phyloP scores from a whole-genome alignment of 2,888 invertebrate species.

The Lycia hirtaria region DNA sequence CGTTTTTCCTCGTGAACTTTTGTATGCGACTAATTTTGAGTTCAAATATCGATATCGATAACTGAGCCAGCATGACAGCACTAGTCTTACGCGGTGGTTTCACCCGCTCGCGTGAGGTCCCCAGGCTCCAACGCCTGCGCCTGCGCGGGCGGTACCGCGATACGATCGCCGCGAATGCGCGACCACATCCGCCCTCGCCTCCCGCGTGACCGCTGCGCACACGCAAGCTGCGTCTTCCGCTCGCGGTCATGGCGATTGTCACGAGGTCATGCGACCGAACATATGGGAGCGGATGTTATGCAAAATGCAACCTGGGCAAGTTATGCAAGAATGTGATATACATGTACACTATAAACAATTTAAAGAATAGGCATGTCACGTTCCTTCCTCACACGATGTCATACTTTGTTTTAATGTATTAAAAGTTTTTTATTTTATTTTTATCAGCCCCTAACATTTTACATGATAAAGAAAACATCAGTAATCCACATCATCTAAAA shows the following conservation, averaged over 20 bases:
- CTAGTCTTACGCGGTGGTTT: slow-evolving; percentile 50
- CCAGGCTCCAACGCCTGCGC: slow-evolving; percentile 38
- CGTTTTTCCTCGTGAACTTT: too few relatives aligned
- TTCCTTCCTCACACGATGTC: too few relatives aligned
- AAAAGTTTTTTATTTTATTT: too few relatives aligned
- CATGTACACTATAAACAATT: too few relatives aligned
- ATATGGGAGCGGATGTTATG: slow-evolving; percentile 2
- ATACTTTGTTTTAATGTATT: too few relatives aligned
- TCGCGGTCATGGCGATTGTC: slow-evolving; percentile 46
- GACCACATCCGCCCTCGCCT: slow-evolving; percentile 72
- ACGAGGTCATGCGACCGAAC: slow-evolving; percentile 47
- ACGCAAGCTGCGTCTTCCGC: slow-evolving; percentile 60
- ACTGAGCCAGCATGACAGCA: background rate
- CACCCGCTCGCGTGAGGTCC: slow-evolving; percentile 55
- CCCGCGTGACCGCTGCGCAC: slow-evolving; percentile 45
- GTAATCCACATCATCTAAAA: too few relatives aligned
- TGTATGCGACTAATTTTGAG: too few relatives aligned
- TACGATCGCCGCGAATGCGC: slow-evolving; percentile 73
- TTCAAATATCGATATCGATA: too few relatives aligned
- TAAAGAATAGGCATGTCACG: too few relatives aligned
- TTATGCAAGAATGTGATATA: background rate
- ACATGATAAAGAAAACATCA: too few relatives aligned
- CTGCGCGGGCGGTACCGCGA: slow-evolving; percentile 44
- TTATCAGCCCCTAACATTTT: too few relatives aligned
- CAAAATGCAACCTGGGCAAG: background rate